Conservation (phyloP, 2,113 vertebrate genomes). For the Notarius quadriscutis region DNA sequence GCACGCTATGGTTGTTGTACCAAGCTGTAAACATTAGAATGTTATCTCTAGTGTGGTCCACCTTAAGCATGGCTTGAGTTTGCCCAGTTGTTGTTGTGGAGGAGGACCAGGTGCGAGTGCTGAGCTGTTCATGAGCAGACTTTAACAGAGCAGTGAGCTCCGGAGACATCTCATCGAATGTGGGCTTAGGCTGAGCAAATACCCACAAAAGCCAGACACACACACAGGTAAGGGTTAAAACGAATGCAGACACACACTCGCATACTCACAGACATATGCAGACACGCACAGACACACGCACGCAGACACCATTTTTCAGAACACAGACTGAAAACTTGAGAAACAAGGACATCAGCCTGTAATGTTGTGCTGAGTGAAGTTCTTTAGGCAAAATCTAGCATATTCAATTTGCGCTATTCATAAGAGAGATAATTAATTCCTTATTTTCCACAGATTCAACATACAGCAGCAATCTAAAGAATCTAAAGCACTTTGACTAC, state of each 20-base stretch:
- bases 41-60: slow-evolving; percentile 59
- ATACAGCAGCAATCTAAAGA: neutral
- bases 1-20: neutral
- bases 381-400: neutral
- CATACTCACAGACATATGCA: neutral
- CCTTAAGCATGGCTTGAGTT: slow-evolving; percentile 75
- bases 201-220: slow-evolving; percentile 39
- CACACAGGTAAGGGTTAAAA: slow-evolving; percentile 19
- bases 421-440: slow-evolving; percentile 45
- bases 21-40: slow-evolving; percentile 2
- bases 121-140: slow-evolving; percentile 64
- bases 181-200: slow-evolving; percentile 79
- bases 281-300: slow-evolving; percentile 15
- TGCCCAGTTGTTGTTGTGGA: slow-evolving; percentile 66
- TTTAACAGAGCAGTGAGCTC: slow-evolving; percentile 61
- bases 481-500: no score
- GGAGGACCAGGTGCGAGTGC: slow-evolving; percentile 81
- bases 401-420: slow-evolving; percentile 53
- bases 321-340: slow-evolving; percentile 2
- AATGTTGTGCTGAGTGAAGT: neutral
- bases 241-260: slow-evolving; percentile 11
- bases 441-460: neutral
- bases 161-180: slow-evolving; percentile 62
- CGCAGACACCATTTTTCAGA: slow-evolving; percentile 21
- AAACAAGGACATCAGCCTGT: neutral